Evolutionary conservation across 2,797 vertebrate species (phyloP).

Genomic region (Anomalospiza imberbis): DNA sequence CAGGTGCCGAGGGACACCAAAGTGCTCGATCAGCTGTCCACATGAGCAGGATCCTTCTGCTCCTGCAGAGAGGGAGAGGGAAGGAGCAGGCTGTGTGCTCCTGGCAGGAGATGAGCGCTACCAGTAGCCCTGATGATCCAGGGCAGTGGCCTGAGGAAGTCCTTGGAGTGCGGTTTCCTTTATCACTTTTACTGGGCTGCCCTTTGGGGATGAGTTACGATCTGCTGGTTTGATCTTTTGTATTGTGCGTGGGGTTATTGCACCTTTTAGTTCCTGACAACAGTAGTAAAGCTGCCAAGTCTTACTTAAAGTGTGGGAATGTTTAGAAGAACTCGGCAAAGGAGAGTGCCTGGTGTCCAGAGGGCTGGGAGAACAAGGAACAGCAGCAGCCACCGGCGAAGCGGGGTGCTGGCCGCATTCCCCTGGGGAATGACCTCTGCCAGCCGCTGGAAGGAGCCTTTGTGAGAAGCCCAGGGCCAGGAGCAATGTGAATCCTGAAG

Average conservation of each 20-base stretch:
- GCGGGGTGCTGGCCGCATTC: neutral
- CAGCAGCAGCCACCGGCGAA: neutral
- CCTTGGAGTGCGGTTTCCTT: constrained; percentile 60
- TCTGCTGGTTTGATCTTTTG: constrained; percentile 54
- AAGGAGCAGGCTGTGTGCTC: neutral
- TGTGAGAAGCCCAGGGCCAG: neutral
- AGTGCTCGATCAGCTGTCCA: neutral
- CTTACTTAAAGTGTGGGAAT: constrained; percentile 60
- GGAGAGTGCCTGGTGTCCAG: neutral
- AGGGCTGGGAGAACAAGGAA: neutral
- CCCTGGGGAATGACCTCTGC: neutral
- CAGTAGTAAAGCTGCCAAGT: constrained; percentile 61
- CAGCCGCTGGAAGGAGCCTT: neutral
- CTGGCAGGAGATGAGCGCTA: constrained; percentile 5
- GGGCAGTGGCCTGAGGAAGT: constrained; percentile 64
- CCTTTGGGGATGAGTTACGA: constrained; percentile 47
- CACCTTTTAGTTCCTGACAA: constrained; percentile 59
- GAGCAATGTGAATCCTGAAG: neutral
- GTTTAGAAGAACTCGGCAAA: constrained; percentile 49
- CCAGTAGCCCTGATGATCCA: constrained; percentile 14
- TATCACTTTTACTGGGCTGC: constrained; percentile 50
- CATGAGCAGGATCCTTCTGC: neutral
- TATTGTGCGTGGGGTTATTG: constrained; percentile 43
- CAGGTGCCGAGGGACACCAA: neutral
- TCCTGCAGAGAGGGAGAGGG: neutral